Conservation (phyloP, 2,797 vertebrate genomes). For the Phrynocephalus vlangalii region DNA sequence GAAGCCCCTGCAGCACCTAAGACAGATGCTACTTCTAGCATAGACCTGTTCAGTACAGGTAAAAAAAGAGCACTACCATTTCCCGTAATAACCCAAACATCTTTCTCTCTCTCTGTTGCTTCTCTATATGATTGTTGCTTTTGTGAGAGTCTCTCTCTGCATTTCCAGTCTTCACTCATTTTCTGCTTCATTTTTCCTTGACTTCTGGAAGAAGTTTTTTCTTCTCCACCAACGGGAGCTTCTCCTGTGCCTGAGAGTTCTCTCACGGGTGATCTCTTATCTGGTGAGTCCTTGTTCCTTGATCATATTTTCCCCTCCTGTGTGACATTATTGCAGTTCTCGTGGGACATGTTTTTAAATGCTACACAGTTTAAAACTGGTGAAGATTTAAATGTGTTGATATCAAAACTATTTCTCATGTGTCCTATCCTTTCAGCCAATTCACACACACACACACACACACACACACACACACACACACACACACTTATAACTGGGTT, state of each 20-base stretch:
- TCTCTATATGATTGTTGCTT: conserved; percentile 50
- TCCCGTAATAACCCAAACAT: not conserved
- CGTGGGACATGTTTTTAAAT: no score
- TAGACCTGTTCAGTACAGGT: conserved; percentile 99
- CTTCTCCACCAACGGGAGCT: conserved; percentile 88
- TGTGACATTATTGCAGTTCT: not conserved
- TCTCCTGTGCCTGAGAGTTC: conserved; percentile 93
- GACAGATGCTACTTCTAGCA: conserved; percentile 94
- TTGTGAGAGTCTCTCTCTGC: conserved; percentile 37
- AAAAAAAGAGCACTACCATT: conserved; percentile 75
- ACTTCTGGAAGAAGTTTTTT: conserved; percentile 84
- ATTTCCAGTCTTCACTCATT: conserved; percentile 65
- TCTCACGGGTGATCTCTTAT: conserved; percentile 91
- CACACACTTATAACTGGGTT: no score
- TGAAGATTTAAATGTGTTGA: not conserved
- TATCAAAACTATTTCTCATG: not conserved
- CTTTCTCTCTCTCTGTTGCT: conserved; percentile 24
- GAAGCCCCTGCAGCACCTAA: conserved; percentile 92
- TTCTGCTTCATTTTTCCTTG: conserved; percentile 76
- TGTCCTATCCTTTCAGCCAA: no score
- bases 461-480: no score
- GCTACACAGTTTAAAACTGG: not conserved
- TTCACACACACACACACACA: no score
- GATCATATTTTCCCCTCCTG: not conserved
- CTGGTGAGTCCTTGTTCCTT: conserved; percentile 81